Evolutionary conservation across 2,888 invertebrate species (phyloP).

Genomic region (Campopleginae sp.): DNA sequence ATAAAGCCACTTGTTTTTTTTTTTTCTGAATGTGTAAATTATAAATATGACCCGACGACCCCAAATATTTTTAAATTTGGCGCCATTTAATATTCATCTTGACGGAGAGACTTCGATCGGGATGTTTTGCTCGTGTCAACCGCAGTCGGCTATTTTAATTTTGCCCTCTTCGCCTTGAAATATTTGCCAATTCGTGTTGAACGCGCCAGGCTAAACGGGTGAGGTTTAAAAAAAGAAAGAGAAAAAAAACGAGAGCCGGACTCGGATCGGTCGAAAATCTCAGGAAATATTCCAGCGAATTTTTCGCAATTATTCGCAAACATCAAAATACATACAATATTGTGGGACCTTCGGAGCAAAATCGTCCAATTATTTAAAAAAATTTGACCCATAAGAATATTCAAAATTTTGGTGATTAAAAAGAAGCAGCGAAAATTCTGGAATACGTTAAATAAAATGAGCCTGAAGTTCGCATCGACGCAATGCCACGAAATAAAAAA

Average conservation of each 20-base stretch:
- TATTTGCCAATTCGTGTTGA: constrained; percentile 9
- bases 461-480: too few species aligned
- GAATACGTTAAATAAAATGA: neutral
- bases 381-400: neutral
- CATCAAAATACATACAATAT: too few species aligned
- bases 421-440: neutral
- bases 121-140: constrained; percentile 1
- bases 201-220: neutral
- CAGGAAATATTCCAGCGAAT: neutral
- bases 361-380: neutral
- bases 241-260: constrained; percentile 8
- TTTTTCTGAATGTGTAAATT: constrained; percentile 35
- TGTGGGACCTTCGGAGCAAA: neutral
- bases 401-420: neutral
- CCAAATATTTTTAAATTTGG: constrained; percentile 4
- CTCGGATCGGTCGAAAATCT: neutral
- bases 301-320: too few species aligned
- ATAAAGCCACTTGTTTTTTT: neutral
- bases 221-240: constrained; percentile 21
- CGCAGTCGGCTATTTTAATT: constrained; percentile 27
- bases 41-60: constrained; percentile 25
- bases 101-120: constrained; percentile 16
- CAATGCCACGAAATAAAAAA: too few species aligned
- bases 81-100: constrained; percentile 33
- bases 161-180: constrained; percentile 21